phyloP scores from a whole-genome alignment of 2,797 vertebrate species.

The Coracias cyanogaster region DNA sequence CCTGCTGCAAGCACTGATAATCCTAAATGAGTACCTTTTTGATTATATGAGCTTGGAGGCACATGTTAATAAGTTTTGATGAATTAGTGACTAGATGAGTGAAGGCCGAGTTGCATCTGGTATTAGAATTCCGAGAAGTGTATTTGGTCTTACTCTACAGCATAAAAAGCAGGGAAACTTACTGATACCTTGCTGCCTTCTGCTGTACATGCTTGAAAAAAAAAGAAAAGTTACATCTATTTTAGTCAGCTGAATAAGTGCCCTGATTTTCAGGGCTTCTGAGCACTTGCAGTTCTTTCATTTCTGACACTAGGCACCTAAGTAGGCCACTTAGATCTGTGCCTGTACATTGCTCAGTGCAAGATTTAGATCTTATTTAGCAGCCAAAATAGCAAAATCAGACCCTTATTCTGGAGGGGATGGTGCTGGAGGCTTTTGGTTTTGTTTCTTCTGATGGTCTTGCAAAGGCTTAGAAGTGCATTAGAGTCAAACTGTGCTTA shows the following conservation, averaged over 20 bases:
- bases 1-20: neutral
- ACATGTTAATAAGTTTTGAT: neutral
- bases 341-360: neutral
- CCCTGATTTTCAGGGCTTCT: conserved; percentile 52
- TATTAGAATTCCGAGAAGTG: neutral
- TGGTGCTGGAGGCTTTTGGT: neutral
- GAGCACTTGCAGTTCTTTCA: neutral
- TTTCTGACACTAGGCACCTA: conserved; percentile 28
- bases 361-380: conserved; percentile 30
- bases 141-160: neutral
- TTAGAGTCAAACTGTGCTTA: conserved; percentile 17
- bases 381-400: conserved; percentile 32
- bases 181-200: neutral
- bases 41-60: neutral
- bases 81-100: neutral
- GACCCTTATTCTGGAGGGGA: neutral
- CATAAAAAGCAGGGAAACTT: neutral
- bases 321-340: conserved; percentile 35
- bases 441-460: conserved; percentile 30
- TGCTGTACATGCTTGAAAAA: neutral
- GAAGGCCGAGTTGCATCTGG: neutral
- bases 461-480: neutral
- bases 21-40: neutral
- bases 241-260: conserved; percentile 41
- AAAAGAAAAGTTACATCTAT: neutral